Conservation (phyloP, 1,140 invertebrate species). For the Triops longicaudatus region DNA sequence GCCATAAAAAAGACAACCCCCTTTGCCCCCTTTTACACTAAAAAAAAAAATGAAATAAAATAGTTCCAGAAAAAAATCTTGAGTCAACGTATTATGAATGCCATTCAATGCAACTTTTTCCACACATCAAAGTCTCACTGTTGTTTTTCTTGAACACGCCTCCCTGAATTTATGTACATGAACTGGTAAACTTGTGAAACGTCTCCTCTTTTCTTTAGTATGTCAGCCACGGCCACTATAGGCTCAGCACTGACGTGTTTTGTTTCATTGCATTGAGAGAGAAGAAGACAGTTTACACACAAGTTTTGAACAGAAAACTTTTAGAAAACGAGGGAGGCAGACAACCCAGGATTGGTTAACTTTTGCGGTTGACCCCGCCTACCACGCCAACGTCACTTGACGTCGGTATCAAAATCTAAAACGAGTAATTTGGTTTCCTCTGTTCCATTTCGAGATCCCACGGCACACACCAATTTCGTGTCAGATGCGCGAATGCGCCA, state of each 20-base stretch:
- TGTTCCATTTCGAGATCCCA: slow-evolving; percentile 94
- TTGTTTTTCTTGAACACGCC: not conserved
- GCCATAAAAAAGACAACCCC: not conserved
- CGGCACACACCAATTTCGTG: slow-evolving; percentile 95
- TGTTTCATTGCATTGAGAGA: not conserved
- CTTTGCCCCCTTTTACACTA: too few relatives aligned
- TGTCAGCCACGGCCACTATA: too few relatives aligned
- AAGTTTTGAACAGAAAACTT: not conserved
- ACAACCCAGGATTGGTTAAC: not conserved
- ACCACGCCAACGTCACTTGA: slow-evolving; percentile 25
- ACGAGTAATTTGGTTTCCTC: slow-evolving; percentile 98
- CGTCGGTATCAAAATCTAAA: slow-evolving; percentile 87
- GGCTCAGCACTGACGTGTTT: not conserved
- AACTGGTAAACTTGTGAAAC: not conserved
- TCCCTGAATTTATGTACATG: slow-evolving; percentile 1
- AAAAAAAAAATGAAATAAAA: not conserved
- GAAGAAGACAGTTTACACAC: not conserved
- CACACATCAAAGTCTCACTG: not conserved
- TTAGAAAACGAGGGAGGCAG: not conserved
- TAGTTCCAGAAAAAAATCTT: not conserved
- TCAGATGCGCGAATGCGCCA: slow-evolving; percentile 94
- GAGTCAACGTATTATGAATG: not conserved
- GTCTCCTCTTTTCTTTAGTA: not conserved
- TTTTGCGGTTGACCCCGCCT: not conserved
- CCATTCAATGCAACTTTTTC: not conserved